Evolutionary conservation across 2,797 vertebrate species (phyloP).

Genomic region (Luscinia luscinia): DNA sequence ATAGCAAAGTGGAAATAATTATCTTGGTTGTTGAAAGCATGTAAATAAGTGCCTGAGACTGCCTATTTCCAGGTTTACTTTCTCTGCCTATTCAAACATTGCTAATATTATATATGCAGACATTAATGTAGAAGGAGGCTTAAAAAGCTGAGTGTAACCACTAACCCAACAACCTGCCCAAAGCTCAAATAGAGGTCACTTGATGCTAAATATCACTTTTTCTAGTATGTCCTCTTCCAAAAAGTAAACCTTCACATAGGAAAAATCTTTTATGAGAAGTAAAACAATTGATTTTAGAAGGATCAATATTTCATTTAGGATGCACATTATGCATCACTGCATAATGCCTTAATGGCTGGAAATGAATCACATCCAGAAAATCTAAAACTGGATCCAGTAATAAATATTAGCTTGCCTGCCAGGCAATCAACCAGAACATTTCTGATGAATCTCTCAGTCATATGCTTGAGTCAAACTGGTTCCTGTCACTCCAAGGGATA

Average conservation of each 20-base stretch:
- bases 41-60: not conserved
- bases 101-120: not conserved
- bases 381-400: constrained; percentile 59
- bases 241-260: constrained; percentile 4
- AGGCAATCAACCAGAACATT: constrained; percentile 28
- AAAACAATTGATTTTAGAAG: constrained; percentile 48
- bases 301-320: constrained; percentile 77
- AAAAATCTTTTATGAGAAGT: constrained; percentile 30
- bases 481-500: not conserved
- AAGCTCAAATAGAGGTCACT: not conserved
- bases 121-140: not conserved
- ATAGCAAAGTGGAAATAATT: not conserved
- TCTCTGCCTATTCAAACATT: not conserved
- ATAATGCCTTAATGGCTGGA: constrained; percentile 73
- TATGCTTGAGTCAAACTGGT: not conserved
- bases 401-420: constrained; percentile 66
- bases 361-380: constrained; percentile 69
- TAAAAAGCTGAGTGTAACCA: not conserved
- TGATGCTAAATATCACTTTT: not conserved
- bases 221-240: not conserved
- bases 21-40: not conserved
- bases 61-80: not conserved
- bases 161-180: not conserved
- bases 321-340: constrained; percentile 65
- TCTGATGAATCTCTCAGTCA: constrained; percentile 3